Base-by-base conservation (phyloP, 1,140 invertebrate species). In the Daktulosphaira vitifoliae region DNA sequence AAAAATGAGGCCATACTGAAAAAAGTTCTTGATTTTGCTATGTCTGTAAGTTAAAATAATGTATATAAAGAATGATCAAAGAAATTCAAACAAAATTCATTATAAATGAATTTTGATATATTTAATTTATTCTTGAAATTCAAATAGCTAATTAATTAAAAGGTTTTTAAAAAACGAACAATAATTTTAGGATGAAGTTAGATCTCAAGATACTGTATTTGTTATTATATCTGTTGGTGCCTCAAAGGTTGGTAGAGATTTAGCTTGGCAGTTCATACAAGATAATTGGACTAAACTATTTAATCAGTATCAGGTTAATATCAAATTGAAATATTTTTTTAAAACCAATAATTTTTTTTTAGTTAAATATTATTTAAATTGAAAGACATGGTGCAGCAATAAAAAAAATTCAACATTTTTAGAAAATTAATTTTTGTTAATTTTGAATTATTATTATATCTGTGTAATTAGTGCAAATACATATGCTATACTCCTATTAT, bases 261-360 rank as follows among this genome's bases (percentile, higher is more conserved):
- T 93, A 49, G 86, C 87, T 1, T 98, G 94, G 93, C 74, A 89
- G 50, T 97, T 92, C 77, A 87, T 96, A 71, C 89, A 93, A 73
- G 81, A 88, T n/a, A 89, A 94, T 71, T 88, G 86, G 81, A 75
- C 82, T 49, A 77, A 80, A 48, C 78, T 97, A 13, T 78, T 84
- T 62, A 80, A 87, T 49, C 80, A 86, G 69, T 95, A 93, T 73
- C 81, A 84, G 78, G 84, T 85, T 73, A 69, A 52, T 22, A n/a
- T 50, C 16, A 20, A 16, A 16, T 54, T 48, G 37, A 39, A 22
- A 29, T 16, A 26, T 33, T n/a, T n/a, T n/a, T n/a, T n/a, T n/a
- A n/a, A n/a, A n/a, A n/a, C n/a, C n/a, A n/a, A n/a, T n/a, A n/a
- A n/a, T n/a, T n/a, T n/a, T n/a, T n/a, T n/a, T n/a, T n/a, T n/a